A percentile compares a stretch with the other conserved stretches of the same genome.
These are phyloP conservation scores for Neoniphon sammara DNA, from an alignment of 2,797 vertebrate genomes.

Conservation along the genomic window DNA sequence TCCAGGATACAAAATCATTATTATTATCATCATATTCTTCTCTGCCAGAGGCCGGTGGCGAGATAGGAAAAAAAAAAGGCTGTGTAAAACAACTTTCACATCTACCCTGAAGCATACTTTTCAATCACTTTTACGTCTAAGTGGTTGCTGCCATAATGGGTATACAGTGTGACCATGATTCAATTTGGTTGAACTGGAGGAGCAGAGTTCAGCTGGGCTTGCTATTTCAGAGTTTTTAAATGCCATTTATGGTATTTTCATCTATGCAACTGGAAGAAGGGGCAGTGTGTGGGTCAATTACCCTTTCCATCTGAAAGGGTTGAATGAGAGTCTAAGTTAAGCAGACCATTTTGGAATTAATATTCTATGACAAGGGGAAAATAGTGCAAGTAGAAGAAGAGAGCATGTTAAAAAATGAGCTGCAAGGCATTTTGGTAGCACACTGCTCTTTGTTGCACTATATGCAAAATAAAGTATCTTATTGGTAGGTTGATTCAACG, in stretches of 20 bases:
- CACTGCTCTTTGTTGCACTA: not conserved
- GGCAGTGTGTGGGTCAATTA: conserved; percentile 23
- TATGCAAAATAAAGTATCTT: not conserved
- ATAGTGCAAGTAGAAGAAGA: not conserved
- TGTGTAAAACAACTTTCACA: conserved; percentile 40
- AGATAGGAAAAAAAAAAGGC: conserved; percentile 7
- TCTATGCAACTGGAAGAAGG: conserved; percentile 31
- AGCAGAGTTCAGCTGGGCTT: conserved; percentile 22
- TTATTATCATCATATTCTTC: conserved; percentile 38
- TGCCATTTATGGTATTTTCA: conserved; percentile 55
- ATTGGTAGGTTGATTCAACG: not conserved
- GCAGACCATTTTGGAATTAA: conserved; percentile 13
- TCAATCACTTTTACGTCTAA: conserved; percentile 51
- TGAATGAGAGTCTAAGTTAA: conserved; percentile 15
- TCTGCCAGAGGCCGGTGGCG: conserved; percentile 35
- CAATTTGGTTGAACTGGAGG: conserved; percentile 51
- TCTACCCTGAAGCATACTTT: conserved; percentile 40
- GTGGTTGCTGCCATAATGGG: conserved; percentile 51
- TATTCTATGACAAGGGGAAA: not conserved
- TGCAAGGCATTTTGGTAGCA: not conserved
- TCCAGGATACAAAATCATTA: conserved; percentile 44
- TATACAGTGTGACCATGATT: conserved; percentile 34
- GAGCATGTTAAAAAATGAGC: not conserved
- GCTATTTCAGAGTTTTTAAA: conserved; percentile 35
- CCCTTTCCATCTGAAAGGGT: conserved; percentile 8